Evolutionary conservation across 2,888 invertebrate genomes (phyloP), one percentile per base, ranked within the genome.

Genomic region (Perizoma affinitatum): DNA sequence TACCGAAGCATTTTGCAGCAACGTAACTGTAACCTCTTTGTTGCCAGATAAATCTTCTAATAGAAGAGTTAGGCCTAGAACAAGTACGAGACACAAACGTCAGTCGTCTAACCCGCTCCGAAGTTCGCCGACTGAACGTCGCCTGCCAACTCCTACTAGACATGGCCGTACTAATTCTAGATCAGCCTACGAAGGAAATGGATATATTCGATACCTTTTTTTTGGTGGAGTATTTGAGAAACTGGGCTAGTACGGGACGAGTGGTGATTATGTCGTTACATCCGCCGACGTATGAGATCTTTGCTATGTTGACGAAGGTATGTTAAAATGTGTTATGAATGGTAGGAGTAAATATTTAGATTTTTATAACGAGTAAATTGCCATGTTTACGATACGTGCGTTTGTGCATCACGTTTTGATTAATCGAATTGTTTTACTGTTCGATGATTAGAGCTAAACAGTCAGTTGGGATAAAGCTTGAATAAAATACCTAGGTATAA

Each of bases 161-260:
- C 79, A 96, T 97, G 70, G 97, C 98, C 62, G 94, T 98, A 47
- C 93, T 98, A 0, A 94, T 98, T 36, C 90, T 98, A 58, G 98
- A 98, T 83, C 96, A 98, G 86, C 97, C 98, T 0, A 96, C 97
- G 0, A 94, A 95, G 75, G 96, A 96, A 59, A 96, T 97, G 95
- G 98, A 98, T 79, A 98, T 98, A 67, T 98, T 98, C 75, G 98
- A 98, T 79, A 97, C 98, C 0, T 98, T 98, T 87, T 98, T 98
- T 85, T 87, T 98, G 51, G 96, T 98, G 59, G 98, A 98, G 83
- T 98, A 98, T 84, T 89, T 98, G 69, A 94, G 98, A 68, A 98
- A 98, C 82, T 98, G 98, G 97, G 96, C 97, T 36, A 93, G 94
- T 69, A 93, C 94, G 43, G 95, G 96, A 0, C 93, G 97, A 69